Evolutionary conservation across 2,113 vertebrate genomes (phyloP).

Genomic region (Anguilla rostrata): DNA sequence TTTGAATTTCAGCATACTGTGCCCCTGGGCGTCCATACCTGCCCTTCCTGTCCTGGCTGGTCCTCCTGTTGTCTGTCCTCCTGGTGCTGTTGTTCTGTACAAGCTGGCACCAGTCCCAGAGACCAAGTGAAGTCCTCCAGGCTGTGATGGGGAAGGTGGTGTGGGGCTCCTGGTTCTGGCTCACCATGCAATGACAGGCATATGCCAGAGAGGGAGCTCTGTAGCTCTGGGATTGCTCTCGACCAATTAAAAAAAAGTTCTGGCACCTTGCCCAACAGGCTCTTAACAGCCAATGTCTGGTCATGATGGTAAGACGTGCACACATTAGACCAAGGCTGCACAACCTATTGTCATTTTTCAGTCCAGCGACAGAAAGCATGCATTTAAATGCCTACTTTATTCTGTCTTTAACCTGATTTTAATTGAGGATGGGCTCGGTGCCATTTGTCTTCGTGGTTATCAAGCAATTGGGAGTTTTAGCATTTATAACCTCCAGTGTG

Average conservation of each 20-base stretch:
- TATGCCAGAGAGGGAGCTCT: slow-evolving; percentile 42
- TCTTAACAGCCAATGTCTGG: slow-evolving; percentile 44
- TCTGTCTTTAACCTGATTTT: no score
- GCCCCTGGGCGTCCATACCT: slow-evolving; percentile 62
- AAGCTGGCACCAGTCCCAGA: slow-evolving; percentile 61
- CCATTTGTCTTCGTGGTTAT: no score
- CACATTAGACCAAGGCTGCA: background rate
- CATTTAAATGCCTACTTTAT: background rate
- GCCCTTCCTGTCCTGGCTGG: slow-evolving; percentile 74
- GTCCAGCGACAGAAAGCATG: background rate
- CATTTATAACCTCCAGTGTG: no score
- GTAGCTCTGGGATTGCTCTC: slow-evolving; percentile 16
- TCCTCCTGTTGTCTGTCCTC: slow-evolving; percentile 75
- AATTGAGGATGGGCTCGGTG: no score
- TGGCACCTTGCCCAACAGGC: slow-evolving; percentile 35
- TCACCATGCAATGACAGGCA: slow-evolving; percentile 74
- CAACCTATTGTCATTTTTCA: background rate
- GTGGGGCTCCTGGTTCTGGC: slow-evolving; percentile 81
- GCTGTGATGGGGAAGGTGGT: slow-evolving; percentile 72
- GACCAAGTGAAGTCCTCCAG: slow-evolving; percentile 78
- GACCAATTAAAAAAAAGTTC: background rate
- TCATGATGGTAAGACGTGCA: slow-evolving; percentile 2
- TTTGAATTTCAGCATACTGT: slow-evolving; percentile 61
- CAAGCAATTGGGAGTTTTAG: no score
- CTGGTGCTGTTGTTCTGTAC: slow-evolving; percentile 77